Base-by-base conservation (phyloP, 2,113 vertebrate genomes). In the Chaetodon auriga region DNA sequence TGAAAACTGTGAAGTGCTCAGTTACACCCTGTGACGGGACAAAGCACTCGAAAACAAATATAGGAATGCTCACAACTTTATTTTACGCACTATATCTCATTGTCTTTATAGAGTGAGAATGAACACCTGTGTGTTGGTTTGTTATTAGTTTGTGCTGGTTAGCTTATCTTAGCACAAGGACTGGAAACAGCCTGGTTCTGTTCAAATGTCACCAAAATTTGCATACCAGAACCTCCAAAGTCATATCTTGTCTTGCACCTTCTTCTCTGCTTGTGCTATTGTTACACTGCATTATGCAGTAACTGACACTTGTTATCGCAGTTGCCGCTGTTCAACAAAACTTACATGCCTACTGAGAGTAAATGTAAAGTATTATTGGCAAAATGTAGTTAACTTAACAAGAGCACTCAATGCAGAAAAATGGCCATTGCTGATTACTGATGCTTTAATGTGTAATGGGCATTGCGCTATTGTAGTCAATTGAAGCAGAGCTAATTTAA, bases 1-100 rank as follows among this genome's bases (percentile, higher is more conserved):
- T 0, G 36, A 81, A 89, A 92, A 82, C 91, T 85, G 90, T 90
- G 79, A 92, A 89, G 57, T 65, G 66, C 62, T 72, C 60, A 83
- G 78, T 88, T 82, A 91, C 88, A 93, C 87, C 79, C 81, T 79
- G 80, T 49, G 55, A 62, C 83, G 60, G 4, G 0, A 54, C 69
- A 41, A 75, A 86, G 83, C 66, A 30, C 30, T 30, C 1, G 30
- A 30, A 75, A 55, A 23, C 68, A 55, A 79, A 77, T 84, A 62
- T 68, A 78, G 43, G 25, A 61, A 35, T n/a, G 7, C 21, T 55
- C 14, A 2, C 7, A 58, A 12, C 35, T 58, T 60, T 51, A 45
- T 55, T 69, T 76, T 38, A 62, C 53, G 53, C 16, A 9, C 3
- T 21, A 11, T 9, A 53, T 75, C 36, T 76, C 30, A 30, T 30